Conservation (phyloP, 2,113 vertebrate species). For the Rhinoptilus africanus region DNA sequence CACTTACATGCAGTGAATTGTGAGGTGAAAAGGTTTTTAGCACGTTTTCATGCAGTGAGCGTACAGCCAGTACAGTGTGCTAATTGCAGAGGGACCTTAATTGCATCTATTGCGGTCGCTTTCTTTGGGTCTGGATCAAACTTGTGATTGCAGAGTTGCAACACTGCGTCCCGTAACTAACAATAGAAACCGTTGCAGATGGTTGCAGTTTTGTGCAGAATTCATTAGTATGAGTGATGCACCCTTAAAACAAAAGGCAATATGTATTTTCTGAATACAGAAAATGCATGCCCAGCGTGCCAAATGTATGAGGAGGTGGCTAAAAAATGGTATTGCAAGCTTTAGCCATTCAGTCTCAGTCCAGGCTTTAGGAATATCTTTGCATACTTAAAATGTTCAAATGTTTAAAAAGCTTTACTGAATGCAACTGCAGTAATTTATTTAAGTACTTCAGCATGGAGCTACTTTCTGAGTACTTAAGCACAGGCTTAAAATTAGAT, state of each 20-base stretch:
- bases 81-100: slow-evolving; percentile 27
- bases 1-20: background rate
- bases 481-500: background rate
- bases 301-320: background rate
- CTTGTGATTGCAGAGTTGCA: slow-evolving; percentile 48
- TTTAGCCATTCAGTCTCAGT: background rate
- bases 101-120: background rate
- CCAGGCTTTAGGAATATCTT: slow-evolving; percentile 28
- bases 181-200: slow-evolving; percentile 48
- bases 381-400: background rate
- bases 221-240: slow-evolving; percentile 49
- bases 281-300: slow-evolving; percentile 1
- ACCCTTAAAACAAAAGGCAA: slow-evolving; percentile 40
- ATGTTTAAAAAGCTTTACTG: background rate
- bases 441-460: background rate
- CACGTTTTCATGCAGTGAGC: background rate
- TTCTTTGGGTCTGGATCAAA: slow-evolving; percentile 40
- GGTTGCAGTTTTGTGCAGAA: slow-evolving; percentile 46
- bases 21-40: background rate
- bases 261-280: background rate
- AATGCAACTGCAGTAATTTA: background rate
- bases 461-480: background rate
- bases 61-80: background rate
- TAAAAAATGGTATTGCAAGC: background rate
- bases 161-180: slow-evolving; percentile 41